phyloP scores from a whole-genome alignment of 2,888 invertebrate species.

The Eristalis intricaria region DNA sequence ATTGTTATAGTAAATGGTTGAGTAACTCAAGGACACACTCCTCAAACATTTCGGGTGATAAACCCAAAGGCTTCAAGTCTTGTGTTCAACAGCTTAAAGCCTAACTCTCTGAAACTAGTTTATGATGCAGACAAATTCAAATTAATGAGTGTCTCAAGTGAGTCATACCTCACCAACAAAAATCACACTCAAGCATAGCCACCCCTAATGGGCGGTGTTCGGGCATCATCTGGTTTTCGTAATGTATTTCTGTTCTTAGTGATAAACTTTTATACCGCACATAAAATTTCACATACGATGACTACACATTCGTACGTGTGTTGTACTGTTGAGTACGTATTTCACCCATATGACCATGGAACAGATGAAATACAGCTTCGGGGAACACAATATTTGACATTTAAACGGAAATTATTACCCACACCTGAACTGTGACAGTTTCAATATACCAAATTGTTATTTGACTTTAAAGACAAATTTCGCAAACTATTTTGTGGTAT shows the following conservation, averaged over 20 bases:
- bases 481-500: neutral
- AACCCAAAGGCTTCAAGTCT: too few species aligned
- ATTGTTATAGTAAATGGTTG: too few species aligned
- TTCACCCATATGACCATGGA: neutral
- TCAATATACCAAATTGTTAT: neutral
- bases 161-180: neutral
- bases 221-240: neutral
- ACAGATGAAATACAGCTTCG: neutral
- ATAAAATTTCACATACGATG: neutral
- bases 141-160: neutral
- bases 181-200: neutral
- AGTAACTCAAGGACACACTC: too few species aligned
- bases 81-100: neutral
- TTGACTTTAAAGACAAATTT: neutral
- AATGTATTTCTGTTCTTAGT: neutral
- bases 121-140: neutral
- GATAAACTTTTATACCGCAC: neutral
- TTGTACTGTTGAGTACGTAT: neutral
- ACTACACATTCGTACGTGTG: neutral
- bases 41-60: too few species aligned
- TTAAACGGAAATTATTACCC: neutral
- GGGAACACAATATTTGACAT: neutral
- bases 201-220: neutral
- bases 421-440: neutral
- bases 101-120: neutral